These are phyloP conservation scores for Drosophila mojavensis DNA, from an alignment of 1,140 invertebrate species.

Conservation along the genomic window DNA sequence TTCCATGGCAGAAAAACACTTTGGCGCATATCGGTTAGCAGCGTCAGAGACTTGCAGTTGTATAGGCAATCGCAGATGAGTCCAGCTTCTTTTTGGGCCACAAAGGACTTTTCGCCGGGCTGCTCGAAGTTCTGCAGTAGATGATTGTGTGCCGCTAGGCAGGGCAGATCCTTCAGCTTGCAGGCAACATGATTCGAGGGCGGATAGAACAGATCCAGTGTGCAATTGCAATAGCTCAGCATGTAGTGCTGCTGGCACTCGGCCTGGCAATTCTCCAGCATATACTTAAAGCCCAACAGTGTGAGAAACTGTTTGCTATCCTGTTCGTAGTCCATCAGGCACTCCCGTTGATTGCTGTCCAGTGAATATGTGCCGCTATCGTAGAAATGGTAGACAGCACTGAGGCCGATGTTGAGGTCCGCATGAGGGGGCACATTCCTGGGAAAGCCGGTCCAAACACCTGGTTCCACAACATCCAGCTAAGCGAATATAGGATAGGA, in stretches of 20 bases:
- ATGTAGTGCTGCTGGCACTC: slow-evolving; percentile 69
- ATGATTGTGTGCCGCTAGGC: slow-evolving; percentile 59
- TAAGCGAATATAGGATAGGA: slow-evolving; percentile 1
- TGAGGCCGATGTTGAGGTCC: slow-evolving; percentile 51
- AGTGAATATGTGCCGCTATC: slow-evolving; percentile 49
- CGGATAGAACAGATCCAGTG: slow-evolving; percentile 73
- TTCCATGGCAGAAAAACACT: slow-evolving; percentile 19
- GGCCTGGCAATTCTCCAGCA: slow-evolving; percentile 71
- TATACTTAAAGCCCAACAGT: slow-evolving; percentile 57
- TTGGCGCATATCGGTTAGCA: slow-evolving; percentile 54
- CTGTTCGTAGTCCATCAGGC: slow-evolving; percentile 56
- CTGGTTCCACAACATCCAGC: slow-evolving; percentile 53
- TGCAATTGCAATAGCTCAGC: slow-evolving; percentile 71
- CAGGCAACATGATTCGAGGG: slow-evolving; percentile 58
- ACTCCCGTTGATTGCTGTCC: slow-evolving; percentile 41
- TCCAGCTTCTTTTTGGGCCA: slow-evolving; percentile 30
- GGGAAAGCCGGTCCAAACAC: slow-evolving; percentile 53
- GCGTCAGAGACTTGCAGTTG: slow-evolving; percentile 69
- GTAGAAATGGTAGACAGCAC: slow-evolving; percentile 61
- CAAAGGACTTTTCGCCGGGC: slow-evolving; percentile 48
- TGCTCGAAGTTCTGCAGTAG: slow-evolving; percentile 52
- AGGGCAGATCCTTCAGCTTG: slow-evolving; percentile 60
- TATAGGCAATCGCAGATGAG: slow-evolving; percentile 68
- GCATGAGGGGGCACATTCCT: slow-evolving; percentile 45
- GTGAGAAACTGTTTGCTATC: slow-evolving; percentile 57